Percentiles rank a stretch among this genome's conserved stretches.
Evolutionary conservation across 1,140 invertebrate species (phyloP).

Genomic region (Trigoniulus corallinus): DNA sequence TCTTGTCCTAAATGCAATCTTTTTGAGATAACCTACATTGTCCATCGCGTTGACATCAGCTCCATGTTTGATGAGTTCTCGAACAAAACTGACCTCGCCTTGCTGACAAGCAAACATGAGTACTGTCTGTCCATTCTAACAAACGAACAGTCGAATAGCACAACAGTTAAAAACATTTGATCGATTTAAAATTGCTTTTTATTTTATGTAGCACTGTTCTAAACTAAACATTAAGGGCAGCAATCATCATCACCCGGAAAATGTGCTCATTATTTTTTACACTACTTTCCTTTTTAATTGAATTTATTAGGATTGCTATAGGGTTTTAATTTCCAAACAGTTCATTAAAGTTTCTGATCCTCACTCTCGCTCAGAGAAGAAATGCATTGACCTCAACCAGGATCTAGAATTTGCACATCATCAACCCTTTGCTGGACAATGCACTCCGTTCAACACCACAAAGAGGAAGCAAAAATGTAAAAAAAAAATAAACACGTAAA

Average conservation of each 20-base stretch:
- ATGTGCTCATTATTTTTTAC: conserved; percentile 6
- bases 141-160: conserved; percentile 5
- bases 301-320: conserved; percentile 1
- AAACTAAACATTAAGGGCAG: conserved; percentile 3
- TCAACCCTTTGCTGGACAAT: background rate
- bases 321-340: background rate
- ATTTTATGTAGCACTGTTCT: background rate
- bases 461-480: background rate
- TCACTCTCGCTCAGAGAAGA: too few relatives aligned
- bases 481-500: background rate
- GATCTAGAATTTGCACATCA: too few relatives aligned
- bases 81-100: conserved; percentile 61
- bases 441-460: background rate
- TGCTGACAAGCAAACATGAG: conserved; percentile 71
- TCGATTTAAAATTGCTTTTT: background rate
- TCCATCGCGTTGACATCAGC: conserved; percentile 83
- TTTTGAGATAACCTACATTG: conserved; percentile 41
- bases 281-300: conserved; percentile 1
- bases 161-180: conserved; percentile 4
- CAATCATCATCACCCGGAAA: conserved; percentile 10
- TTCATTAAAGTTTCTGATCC: conserved; percentile 1
- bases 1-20: too few relatives aligned
- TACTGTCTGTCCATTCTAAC: conserved; percentile 73
- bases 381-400: too few relatives aligned
- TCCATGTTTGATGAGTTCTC: conserved; percentile 61